Percentiles rank a stretch among this genome's conserved stretches.
Conservation (phyloP, 1,140 invertebrate species). For the Reticulitermes speratus region DNA sequence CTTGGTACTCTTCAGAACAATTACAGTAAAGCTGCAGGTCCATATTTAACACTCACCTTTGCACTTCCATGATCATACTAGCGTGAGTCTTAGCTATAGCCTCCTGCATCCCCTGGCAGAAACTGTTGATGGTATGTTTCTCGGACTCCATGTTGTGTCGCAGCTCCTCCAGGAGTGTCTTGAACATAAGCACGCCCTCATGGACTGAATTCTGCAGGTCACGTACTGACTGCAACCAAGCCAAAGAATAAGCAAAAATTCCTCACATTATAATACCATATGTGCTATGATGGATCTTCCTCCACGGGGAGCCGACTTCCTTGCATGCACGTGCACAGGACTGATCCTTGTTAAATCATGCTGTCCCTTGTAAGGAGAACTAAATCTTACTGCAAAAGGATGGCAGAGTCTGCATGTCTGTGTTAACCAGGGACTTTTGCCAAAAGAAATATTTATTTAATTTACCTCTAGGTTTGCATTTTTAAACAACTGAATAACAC, state of each 20-base stretch:
- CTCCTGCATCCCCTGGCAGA: constrained; percentile 66
- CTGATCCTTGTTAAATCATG: not conserved
- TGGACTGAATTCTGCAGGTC: constrained; percentile 63
- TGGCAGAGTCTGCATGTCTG: not conserved
- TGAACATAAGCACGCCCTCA: constrained; percentile 63
- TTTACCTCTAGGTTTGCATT: too few species aligned
- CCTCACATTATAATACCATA: not conserved
- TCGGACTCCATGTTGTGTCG: constrained; percentile 64
- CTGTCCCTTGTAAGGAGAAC: not conserved
- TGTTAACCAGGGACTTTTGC: not conserved
- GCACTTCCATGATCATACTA: constrained; percentile 61
- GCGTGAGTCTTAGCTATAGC: constrained; percentile 64
- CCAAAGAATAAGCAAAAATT: constrained; percentile 24
- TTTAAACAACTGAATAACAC: too few species aligned
- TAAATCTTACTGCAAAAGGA: not conserved
- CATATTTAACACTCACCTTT: constrained; percentile 47
- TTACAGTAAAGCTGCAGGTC: too few species aligned
- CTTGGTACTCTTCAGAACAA: too few species aligned
- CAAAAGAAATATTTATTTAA: too few species aligned
- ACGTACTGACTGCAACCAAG: constrained; percentile 50
- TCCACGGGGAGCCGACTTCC: not conserved
- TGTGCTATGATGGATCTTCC: not conserved
- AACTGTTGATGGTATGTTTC: constrained; percentile 63
- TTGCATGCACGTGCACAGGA: not conserved
- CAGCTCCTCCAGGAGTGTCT: constrained; percentile 64